Conservation (phyloP, 2,888 invertebrate species). For the Ichneumoninae sp. region DNA sequence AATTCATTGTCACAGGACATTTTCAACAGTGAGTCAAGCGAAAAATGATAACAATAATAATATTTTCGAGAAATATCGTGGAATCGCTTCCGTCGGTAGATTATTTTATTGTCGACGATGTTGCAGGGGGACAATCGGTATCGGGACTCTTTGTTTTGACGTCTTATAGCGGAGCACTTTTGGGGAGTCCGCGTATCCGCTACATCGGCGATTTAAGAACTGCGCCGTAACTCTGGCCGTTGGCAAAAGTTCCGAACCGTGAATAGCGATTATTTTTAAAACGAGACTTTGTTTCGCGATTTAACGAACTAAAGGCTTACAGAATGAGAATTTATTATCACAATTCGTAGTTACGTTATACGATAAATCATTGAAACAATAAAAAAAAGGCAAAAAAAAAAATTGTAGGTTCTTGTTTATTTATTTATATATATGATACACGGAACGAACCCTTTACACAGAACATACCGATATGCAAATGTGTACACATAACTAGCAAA, state of each 20-base stretch:
- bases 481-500: too few relatives aligned
- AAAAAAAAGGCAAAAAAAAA: neutral
- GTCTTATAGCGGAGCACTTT: neutral
- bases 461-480: too few relatives aligned
- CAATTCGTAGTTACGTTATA: neutral
- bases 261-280: conserved; percentile 69
- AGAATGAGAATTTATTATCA: conserved; percentile 34
- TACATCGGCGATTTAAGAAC: conserved; percentile 53
- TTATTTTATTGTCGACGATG: neutral
- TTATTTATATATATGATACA: too few relatives aligned
- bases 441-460: too few relatives aligned
- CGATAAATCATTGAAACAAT: neutral
- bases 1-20: neutral
- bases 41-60: neutral
- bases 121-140: neutral
- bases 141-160: conserved; percentile 6
- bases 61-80: neutral
- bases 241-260: conserved; percentile 68
- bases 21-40: neutral
- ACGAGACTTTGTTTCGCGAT: conserved; percentile 63
- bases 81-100: neutral
- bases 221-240: conserved; percentile 62
- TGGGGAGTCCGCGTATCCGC: conserved; percentile 13
- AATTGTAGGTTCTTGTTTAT: too few relatives aligned
- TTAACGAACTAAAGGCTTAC: conserved; percentile 37